A percentile compares a stretch with the other conserved stretches of the same genome.
Conservation (phyloP, 2,888 invertebrate species). For the Glomeris marginata region DNA sequence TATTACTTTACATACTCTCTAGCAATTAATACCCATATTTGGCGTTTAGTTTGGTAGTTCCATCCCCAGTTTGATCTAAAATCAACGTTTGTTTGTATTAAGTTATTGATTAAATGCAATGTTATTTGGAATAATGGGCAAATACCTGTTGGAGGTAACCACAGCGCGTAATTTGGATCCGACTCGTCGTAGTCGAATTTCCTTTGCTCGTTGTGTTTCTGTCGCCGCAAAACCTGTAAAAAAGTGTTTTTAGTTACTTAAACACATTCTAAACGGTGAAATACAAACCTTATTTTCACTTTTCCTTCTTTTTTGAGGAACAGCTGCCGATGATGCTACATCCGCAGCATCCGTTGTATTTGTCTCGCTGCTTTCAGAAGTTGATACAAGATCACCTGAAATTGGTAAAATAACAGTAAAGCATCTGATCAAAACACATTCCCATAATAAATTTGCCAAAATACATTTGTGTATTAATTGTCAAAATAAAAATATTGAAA, state of each 20-base stretch:
- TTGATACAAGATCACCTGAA: neutral
- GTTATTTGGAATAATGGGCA: neutral
- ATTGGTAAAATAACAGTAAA: neutral
- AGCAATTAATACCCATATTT: slow-evolving; percentile 62
- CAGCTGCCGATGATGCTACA: slow-evolving; percentile 8
- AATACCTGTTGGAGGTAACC: slow-evolving; percentile 51
- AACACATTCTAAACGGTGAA: neutral
- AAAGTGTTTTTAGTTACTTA: slow-evolving; percentile 3
- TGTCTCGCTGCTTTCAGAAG: slow-evolving; percentile 15
- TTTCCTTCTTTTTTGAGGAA: slow-evolving; percentile 6
- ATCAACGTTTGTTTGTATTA: neutral
- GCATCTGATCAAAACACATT: no score
- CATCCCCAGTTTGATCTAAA: slow-evolving; percentile 57
- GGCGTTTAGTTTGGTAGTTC: slow-evolving; percentile 55
- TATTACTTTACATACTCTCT: no score
- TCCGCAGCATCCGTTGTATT: slow-evolving; percentile 17
- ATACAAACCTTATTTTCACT: slow-evolving; percentile 7
- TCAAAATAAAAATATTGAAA: no score
- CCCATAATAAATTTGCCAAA: no score
- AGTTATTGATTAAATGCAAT: neutral
- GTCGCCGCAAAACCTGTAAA: neutral
- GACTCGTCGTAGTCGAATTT: slow-evolving; percentile 20
- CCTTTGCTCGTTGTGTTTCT: neutral
- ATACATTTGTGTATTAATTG: no score
- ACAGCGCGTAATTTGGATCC: slow-evolving; percentile 49